phyloP scores from a whole-genome alignment of 2,113 vertebrate genomes.

The Poeciliopsis prolifica region DNA sequence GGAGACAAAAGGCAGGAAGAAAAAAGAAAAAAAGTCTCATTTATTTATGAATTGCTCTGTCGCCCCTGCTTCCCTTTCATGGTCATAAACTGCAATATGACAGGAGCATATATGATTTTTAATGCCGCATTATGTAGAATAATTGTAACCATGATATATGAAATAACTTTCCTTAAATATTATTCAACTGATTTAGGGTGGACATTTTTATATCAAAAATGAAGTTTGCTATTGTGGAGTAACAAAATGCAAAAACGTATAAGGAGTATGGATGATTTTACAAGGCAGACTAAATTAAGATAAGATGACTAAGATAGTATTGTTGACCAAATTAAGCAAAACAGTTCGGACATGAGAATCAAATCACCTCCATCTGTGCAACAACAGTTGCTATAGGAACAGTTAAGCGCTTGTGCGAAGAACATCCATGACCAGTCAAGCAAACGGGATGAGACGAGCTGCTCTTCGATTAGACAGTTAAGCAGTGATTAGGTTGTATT shows the following conservation, averaged over 20 bases:
- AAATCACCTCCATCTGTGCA: slow-evolving; percentile 12
- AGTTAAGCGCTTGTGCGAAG: slow-evolving; percentile 6
- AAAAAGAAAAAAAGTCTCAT: slow-evolving; percentile 13
- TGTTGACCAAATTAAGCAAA: neutral
- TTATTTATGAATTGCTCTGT: slow-evolving; percentile 42
- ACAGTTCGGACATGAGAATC: neutral
- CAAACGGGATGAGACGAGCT: slow-evolving; percentile 10
- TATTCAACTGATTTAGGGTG: neutral
- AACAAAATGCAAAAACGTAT: neutral
- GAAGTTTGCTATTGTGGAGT: neutral
- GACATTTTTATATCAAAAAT: neutral
- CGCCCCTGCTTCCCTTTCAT: slow-evolving; percentile 25
- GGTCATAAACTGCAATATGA: slow-evolving; percentile 3
- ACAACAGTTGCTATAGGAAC: slow-evolving; percentile 48
- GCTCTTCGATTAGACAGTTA: slow-evolving; percentile 22
- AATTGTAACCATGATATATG: neutral
- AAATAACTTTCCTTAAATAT: neutral
- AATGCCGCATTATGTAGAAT: neutral
- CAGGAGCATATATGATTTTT: neutral
- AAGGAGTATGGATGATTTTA: neutral
- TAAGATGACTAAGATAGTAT: neutral
- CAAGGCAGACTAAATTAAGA: neutral
- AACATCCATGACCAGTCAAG: slow-evolving; percentile 22
- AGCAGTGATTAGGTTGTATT: slow-evolving; percentile 11
- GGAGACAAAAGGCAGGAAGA: slow-evolving; percentile 40